A percentile compares a stretch with the other conserved stretches of the same genome.
Conservation (phyloP, 2,113 vertebrate species). For the Cairina moschata region DNA sequence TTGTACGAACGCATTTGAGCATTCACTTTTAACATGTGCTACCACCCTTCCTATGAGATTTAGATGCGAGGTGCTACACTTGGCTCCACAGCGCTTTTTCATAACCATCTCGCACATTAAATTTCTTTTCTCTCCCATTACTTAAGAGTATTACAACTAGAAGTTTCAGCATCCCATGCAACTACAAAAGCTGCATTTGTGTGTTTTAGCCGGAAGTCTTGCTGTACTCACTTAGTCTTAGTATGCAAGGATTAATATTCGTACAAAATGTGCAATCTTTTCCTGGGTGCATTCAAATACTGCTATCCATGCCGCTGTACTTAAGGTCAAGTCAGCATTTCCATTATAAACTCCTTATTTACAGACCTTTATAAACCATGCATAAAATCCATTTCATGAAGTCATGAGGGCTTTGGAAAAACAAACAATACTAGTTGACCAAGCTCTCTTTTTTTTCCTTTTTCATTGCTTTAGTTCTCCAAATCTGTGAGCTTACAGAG, state of each 20-base stretch:
- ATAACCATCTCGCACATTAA: background rate
- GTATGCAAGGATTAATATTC: constrained; percentile 9
- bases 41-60: background rate
- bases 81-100: background rate
- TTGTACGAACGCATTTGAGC: background rate
- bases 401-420: constrained; percentile 28
- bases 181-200: background rate
- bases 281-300: background rate
- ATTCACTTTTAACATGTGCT: background rate
- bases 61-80: background rate
- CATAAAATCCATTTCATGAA: background rate
- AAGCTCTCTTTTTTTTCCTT: background rate
- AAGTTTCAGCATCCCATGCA: background rate
- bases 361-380: background rate
- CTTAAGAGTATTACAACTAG: background rate
- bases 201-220: background rate
- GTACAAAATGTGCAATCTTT: background rate
- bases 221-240: background rate
- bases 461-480: constrained; percentile 61
- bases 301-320: background rate
- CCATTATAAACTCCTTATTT: constrained; percentile 26
- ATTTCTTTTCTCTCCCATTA: background rate
- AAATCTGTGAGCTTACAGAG: constrained; percentile 51
- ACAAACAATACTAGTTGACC: background rate
- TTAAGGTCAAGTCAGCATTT: background rate